These are phyloP conservation scores for Fragum whitleyi DNA, from an alignment of 2,888 invertebrate species.

Conservation along the genomic window DNA sequence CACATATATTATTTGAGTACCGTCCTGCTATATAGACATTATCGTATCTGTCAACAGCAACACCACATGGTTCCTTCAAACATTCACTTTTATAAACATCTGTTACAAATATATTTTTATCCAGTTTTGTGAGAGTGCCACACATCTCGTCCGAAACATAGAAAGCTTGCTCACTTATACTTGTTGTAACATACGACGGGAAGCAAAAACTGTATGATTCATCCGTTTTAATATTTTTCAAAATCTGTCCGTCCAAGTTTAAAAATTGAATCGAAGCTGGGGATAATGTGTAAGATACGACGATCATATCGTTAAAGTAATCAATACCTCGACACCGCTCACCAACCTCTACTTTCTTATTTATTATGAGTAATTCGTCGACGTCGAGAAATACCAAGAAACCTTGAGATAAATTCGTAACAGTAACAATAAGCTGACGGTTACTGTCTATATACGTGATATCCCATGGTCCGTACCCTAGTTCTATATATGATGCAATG, in stretches of 20 bases:
- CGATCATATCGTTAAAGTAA: neutral
- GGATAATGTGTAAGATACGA: neutral
- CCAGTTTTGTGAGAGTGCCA: neutral
- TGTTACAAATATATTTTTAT: neutral
- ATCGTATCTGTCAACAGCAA: neutral
- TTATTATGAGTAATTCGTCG: neutral
- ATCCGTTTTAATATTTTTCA: neutral
- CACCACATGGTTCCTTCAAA: neutral
- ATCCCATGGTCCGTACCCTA: neutral
- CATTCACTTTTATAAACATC: neutral
- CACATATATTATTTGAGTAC: neutral
- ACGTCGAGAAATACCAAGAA: neutral
- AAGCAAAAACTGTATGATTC: neutral
- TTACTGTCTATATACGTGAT: neutral
- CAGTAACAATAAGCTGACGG: neutral
- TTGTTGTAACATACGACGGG: neutral
- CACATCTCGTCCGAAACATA: neutral
- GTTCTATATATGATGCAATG: neutral
- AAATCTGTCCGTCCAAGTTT: neutral
- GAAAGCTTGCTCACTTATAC: neutral
- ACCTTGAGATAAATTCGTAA: neutral
- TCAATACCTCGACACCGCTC: neutral
- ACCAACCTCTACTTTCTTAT: neutral
- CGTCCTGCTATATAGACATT: neutral
- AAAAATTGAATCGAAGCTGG: neutral